A percentile compares a stretch with the other conserved stretches of the same genome.
These are phyloP conservation scores for Stercorarius parasiticus DNA, from an alignment of 2,113 vertebrate species.

Conservation along the genomic window DNA sequence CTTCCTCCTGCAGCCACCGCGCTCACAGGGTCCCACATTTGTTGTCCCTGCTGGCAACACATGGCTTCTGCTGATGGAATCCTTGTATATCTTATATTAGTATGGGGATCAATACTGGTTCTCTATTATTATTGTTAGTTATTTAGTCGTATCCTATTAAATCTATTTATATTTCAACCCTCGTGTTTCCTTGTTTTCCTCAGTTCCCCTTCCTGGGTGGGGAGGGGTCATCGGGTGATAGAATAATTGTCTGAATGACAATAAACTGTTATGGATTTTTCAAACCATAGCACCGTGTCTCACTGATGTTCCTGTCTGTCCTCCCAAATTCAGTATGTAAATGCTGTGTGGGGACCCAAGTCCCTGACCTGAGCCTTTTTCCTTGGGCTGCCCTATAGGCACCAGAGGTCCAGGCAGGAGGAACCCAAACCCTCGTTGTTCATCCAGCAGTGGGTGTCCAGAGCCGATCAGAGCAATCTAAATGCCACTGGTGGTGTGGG, in stretches of 20 bases:
- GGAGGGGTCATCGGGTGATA: background rate
- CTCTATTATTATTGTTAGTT: background rate
- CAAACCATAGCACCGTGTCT: background rate
- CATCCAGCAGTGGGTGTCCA: background rate
- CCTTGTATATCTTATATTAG: background rate
- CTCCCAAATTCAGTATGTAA: background rate
- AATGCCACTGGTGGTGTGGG: background rate
- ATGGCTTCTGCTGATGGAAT: background rate
- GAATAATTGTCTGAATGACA: background rate
- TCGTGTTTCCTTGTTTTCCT: background rate
- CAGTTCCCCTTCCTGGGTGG: background rate
- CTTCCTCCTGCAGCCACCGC: background rate
- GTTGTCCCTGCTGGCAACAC: background rate
- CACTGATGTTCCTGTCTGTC: background rate
- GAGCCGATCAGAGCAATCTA: background rate
- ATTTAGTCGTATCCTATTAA: background rate
- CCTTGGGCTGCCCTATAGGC: background rate
- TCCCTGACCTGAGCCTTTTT: background rate
- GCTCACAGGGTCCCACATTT: background rate
- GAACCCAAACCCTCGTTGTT: background rate
- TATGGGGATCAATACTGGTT: background rate
- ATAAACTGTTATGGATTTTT: background rate
- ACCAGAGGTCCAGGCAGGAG: background rate
- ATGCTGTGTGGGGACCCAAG: rapidly evolving
- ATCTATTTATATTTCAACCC: background rate